Evolutionary conservation across 2,888 invertebrate genomes (phyloP), one percentile per base, ranked within the genome.

Genomic region (Agonopterix heracliana): DNA sequence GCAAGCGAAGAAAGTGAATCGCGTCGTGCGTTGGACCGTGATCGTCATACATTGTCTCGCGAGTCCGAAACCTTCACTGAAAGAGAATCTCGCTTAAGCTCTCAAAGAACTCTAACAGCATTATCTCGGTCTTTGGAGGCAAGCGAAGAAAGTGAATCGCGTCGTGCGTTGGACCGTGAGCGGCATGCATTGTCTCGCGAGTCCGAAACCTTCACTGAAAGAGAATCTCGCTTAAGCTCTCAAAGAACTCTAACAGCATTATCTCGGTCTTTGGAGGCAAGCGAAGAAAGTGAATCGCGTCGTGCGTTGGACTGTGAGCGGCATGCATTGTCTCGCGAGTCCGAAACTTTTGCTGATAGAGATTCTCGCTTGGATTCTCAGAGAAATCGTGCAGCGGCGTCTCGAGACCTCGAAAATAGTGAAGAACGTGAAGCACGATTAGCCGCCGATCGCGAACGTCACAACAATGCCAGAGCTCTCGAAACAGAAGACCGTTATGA

Each of bases 361-460:
- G 36, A 36, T 2, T 10, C 36, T n/a, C 36, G 36, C 36, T n/a
- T 9, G n/a, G 3, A n/a, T 36, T 36, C 36, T 36, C 36, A 35
- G 35, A 9, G 36, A 10, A 36, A 10, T 36, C 36, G 36, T n/a
- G 3, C 36, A 36, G 3, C 9, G 9, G 14, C 38, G 10, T 13
- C 46, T n/a, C 40, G 40, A 8, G 11, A 17, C n/a, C 38, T 13
- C 3, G 46, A 46, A 40, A 46, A n/a, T 9, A 38, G 36, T 26
- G 13, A 8, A 10, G 40, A 46, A 36, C n/a, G n/a, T 8, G 26
- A 14, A 9, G 40, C 12, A 40, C 38, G 46, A 17, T 26, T 46
- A 36, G 17, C 40, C 12, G 40, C 40, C 11, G 46, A 46, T 40
- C 40, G 46, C 9, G 46, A 46, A 17, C 46, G 46, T n/a, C 46